phyloP scores from a whole-genome alignment of 2,888 invertebrate genomes.

The Zaprionus bogoriensis region DNA sequence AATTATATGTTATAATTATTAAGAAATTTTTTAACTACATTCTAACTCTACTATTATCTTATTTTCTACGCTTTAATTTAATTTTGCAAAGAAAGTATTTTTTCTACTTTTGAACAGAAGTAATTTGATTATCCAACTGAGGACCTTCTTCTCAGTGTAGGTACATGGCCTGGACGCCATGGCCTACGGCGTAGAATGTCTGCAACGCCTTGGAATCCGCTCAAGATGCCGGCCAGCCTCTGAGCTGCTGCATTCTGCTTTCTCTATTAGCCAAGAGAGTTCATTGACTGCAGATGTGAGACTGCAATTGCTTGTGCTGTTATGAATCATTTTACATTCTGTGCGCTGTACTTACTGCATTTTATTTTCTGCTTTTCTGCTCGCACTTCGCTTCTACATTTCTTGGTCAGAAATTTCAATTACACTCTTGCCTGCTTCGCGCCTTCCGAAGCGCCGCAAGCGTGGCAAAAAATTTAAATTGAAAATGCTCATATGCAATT shows the following conservation, averaged over 20 bases:
- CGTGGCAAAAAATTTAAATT: slow-evolving; percentile 63
- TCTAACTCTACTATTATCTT: no score
- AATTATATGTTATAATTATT: no score
- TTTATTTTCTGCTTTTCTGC: slow-evolving; percentile 25
- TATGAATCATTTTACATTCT: slow-evolving; percentile 38
- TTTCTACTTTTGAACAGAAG: no score
- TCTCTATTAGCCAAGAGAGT: slow-evolving; percentile 44
- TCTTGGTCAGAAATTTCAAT: slow-evolving; percentile 53
- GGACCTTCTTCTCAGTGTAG: slow-evolving; percentile 6
- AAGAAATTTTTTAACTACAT: no score
- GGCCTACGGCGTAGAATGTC: slow-evolving; percentile 21
- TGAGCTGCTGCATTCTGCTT: neutral
- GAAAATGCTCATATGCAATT: slow-evolving; percentile 72
- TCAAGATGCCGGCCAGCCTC: slow-evolving; percentile 16
- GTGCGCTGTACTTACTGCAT: slow-evolving; percentile 19
- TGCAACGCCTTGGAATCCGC: slow-evolving; percentile 20
- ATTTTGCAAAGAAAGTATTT: no score
- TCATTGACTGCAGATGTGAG: slow-evolving; percentile 26
- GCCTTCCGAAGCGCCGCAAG: slow-evolving; percentile 35
- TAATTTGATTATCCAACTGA: neutral
- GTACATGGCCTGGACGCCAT: slow-evolving; percentile 4
- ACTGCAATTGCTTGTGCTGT: slow-evolving; percentile 9
- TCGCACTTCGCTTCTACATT: neutral
- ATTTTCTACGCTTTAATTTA: no score
- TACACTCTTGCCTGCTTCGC: slow-evolving; percentile 16